Conservation (phyloP, 2,888 invertebrate genomes). For the Lepidochitona cinerea region DNA sequence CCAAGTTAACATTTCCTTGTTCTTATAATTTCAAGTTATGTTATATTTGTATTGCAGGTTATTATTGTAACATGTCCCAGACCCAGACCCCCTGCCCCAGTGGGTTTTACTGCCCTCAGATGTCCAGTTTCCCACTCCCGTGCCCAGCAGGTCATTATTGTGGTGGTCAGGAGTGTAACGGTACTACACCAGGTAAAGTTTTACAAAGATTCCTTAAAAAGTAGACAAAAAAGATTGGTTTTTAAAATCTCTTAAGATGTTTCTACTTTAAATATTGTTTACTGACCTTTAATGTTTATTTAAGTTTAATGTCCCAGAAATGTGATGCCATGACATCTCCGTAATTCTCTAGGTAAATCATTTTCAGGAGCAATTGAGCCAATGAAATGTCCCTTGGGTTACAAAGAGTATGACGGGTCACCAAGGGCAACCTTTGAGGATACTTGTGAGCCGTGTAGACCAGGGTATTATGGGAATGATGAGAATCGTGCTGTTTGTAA, state of each 20-base stretch:
- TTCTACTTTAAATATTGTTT: too few species aligned
- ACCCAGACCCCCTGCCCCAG: constrained; percentile 61
- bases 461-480: constrained; percentile 63
- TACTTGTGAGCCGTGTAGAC: constrained; percentile 65
- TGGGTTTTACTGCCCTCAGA: constrained; percentile 65
- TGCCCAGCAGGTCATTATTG: constrained; percentile 63
- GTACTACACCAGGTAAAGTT: constrained; percentile 53
- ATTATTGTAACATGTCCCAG: constrained; percentile 65
- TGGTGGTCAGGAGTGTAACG: constrained; percentile 49
- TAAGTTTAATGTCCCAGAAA: too few species aligned
- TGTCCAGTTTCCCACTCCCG: constrained; percentile 54
- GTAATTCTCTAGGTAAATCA: too few species aligned
- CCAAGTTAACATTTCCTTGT: too few species aligned
- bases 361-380: constrained; percentile 63
- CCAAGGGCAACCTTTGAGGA: constrained; percentile 53
- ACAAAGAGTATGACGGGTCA: constrained; percentile 61
- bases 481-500: constrained; percentile 53
- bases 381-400: constrained; percentile 64
- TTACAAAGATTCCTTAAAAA: too few species aligned
- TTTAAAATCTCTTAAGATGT: too few species aligned
- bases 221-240: too few species aligned
- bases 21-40: too few species aligned
- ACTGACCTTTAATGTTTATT: too few species aligned
- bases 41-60: too few species aligned
- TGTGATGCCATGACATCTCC: too few species aligned